phyloP scores from a whole-genome alignment of 2,797 vertebrate genomes.

The Gymnoscopelus microlampas region DNA sequence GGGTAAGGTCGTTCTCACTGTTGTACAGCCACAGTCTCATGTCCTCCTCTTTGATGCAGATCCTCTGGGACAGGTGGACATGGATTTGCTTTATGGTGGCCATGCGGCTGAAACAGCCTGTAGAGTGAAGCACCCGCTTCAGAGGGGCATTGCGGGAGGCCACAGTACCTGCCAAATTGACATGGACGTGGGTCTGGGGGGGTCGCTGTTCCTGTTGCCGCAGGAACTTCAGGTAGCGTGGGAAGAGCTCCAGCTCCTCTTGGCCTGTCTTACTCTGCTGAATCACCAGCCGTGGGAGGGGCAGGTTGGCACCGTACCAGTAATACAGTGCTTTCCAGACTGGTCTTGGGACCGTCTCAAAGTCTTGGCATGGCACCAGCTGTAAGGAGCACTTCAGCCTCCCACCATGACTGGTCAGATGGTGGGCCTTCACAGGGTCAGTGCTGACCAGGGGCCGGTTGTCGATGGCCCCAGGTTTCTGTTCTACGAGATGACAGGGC shows the following conservation, averaged over 20 bases:
- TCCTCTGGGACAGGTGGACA: conserved; percentile 93
- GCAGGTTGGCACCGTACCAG: conserved; percentile 98
- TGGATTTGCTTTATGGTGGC: conserved; percentile 98
- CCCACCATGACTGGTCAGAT: conserved; percentile 95
- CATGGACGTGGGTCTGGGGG: conserved; percentile 99
- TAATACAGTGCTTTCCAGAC: conserved; percentile 98
- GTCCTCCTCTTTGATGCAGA: conserved; percentile 97
- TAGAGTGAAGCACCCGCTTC: conserved; percentile 95
- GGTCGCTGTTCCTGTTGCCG: conserved; percentile 92
- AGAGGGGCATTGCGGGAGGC: conserved; percentile 95
- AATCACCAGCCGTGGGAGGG: conserved; percentile 95
- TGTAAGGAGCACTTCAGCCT: conserved; percentile 88
- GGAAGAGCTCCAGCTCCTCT: conserved; percentile 94
- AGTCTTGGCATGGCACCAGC: conserved; percentile 86
- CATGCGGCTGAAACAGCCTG: conserved; percentile 96
- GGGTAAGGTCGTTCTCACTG: conserved; percentile 97
- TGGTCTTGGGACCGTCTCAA: conserved; percentile 94
- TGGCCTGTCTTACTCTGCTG: conserved; percentile 85
- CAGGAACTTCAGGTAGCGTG: conserved; percentile 94
- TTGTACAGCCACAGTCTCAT: conserved; percentile 98
- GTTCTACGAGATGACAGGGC: conserved; percentile 86
- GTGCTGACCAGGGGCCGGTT: conserved; percentile 94
- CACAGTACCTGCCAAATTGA: conserved; percentile 98
- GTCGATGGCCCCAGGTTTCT: conserved; percentile 96
- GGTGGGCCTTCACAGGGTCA: conserved; percentile 93